Base-by-base conservation (phyloP, 2,113 vertebrate genomes). In the Calidris pugnax region DNA sequence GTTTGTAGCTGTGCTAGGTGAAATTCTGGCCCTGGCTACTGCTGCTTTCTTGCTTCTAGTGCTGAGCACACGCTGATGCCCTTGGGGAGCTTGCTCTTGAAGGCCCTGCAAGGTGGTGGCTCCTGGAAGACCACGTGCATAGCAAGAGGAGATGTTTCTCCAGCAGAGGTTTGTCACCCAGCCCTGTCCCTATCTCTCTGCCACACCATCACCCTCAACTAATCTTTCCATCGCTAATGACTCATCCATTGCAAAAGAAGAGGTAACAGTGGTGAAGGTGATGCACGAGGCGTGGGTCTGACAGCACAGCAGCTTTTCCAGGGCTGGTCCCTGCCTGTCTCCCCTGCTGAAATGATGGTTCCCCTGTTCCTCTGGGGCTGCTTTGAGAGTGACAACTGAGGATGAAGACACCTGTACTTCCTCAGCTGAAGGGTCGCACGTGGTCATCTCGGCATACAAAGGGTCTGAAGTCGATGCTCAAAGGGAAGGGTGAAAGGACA, bases 391-490 rank as follows among this genome's bases (percentile, higher is more conserved):
- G 2, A n/a, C 27, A 79, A 27, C 7, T 32, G 53, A 87, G 55
- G 26, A 64, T 0, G 4, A 68, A 53, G 68, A 37, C 33, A 47
- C 37, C 50, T 37, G n/a, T 9, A 17, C 12, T 9, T 67, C 32
- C 43, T 72, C 53, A 75, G 47, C 35, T 80, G 9, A n/a, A 30
- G 37, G 41, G 41, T 51, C 4, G 2, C 23, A 23, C 0, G 0
- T n/a, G 43, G 22, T n/a, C 33, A 1, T 23, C 51, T 82, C 17
- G 12, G 47, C 24, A 9, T 23, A 32, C 35, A 62, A 37, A 67
- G 2, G 1, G 18, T 30, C 68, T 0, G 1, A 88, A 35, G 59
- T 41, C 22, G 11, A 21, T 30, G 30, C 21, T 67, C 23, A 77
- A 84, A 56, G n/a, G 28, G 53, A 89, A 64, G 39, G 53, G 56